Conservation (phyloP, 2,113 vertebrate species). For the Octodon degus region DNA sequence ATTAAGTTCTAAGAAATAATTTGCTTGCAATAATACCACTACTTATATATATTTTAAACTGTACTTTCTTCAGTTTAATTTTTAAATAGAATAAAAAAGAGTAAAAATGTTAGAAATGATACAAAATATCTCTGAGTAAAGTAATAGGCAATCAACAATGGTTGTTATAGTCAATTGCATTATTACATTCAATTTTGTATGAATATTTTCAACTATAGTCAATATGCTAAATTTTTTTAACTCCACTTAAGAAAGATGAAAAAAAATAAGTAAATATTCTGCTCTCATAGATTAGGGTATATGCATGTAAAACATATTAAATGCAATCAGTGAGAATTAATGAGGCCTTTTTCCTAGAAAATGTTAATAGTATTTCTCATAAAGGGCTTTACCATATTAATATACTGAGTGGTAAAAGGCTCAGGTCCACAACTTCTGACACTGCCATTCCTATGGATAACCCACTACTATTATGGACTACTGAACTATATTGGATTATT, state of each 20-base stretch:
- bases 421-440: too few species aligned
- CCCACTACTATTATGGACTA: too few species aligned
- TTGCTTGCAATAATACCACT: not conserved
- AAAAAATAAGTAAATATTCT: not conserved
- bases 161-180: too few species aligned
- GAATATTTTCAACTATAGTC: not conserved
- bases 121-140: too few species aligned
- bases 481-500: too few species aligned
- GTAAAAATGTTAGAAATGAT: too few species aligned
- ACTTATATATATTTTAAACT: not conserved
- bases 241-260: not conserved
- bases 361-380: not conserved
- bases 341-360: not conserved
- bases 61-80: not conserved
- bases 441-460: too few species aligned
- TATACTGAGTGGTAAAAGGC: too few species aligned
- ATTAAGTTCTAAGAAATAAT: constrained; percentile 9
- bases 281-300: not conserved
- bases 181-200: not conserved
- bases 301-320: not conserved
- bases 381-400: not conserved
- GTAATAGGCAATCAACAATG: too few species aligned
- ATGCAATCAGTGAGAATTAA: not conserved
- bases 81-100: too few species aligned
- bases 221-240: not conserved